Base-by-base conservation (phyloP, 2,888 invertebrate genomes). In the Orthonychiurus folsomi region DNA sequence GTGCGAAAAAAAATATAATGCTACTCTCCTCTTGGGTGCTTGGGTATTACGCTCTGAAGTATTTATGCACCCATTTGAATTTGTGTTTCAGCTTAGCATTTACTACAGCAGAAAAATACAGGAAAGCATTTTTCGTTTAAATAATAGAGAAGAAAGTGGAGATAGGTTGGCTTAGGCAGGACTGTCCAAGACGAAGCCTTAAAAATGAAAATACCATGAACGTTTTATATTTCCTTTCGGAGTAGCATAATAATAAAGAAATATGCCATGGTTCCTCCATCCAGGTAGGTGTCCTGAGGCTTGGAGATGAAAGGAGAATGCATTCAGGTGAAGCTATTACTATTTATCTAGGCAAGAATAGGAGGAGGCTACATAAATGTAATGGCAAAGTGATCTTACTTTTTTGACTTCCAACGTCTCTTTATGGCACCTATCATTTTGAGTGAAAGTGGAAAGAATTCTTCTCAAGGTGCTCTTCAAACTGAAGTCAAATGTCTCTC, bases 321-420 rank as follows among this genome's bases (percentile, higher is more conserved):
- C 9, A 9, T 37, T 37, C 37, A 5, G 37, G 37, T 37, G 37
- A 37, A 37, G 15, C 37, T 15, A 37, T 15, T 9, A 15, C 37
- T 37, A 37, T 37, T n/a, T n/a, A n/a, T n/a, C n/a, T n/a, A n/a
- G 37, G 37, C 37, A 9, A 37, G 9, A 15, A 37, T 15, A 37
- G 37, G 37, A 37, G 37, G 15, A 37, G 15, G 37, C 37, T 37
- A n/a, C n/a, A n/a, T n/a, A 5, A 37, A 24, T 25, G 25, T 18
- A 57, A 61, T 48, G 24, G n/a, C 24, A 63, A 61, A 27, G 54
- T 48, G 57, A 56, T 59, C 70, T 70, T 70, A 70, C 70, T 70
- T 70, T 66, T 70, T 70, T 27, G 70, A 69, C 64, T 70, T 70
- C 70, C 70, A 70, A 53, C 70, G 70, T 57, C 70, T 64, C 58